These are phyloP conservation scores for Oncorhynchus tshawytscha DNA, from an alignment of 2,113 vertebrate species.

Conservation along the genomic window DNA sequence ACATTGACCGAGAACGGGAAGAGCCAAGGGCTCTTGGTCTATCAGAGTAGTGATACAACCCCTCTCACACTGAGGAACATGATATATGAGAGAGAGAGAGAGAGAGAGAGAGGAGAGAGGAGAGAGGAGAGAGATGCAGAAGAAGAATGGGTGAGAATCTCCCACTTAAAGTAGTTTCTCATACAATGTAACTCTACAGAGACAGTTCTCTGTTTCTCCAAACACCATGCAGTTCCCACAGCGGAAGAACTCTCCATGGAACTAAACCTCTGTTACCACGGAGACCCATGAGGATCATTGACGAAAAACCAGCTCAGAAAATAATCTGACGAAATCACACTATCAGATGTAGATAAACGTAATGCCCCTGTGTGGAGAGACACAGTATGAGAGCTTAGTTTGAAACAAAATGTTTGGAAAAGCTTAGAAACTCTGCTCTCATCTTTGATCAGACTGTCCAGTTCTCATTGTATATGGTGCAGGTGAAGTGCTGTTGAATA, in stretches of 20 bases:
- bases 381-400: too few relatives aligned
- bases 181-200: slow-evolving; percentile 61
- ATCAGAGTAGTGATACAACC: slow-evolving; percentile 68
- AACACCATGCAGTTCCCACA: slow-evolving; percentile 64
- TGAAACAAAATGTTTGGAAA: too few relatives aligned
- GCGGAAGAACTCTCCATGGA: slow-evolving; percentile 48
- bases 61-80: slow-evolving; percentile 68
- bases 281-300: slow-evolving; percentile 32
- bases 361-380: too few relatives aligned
- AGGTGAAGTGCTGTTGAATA: too few relatives aligned
- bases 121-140: not conserved
- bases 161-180: slow-evolving; percentile 70
- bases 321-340: not conserved
- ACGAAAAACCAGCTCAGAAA: not conserved
- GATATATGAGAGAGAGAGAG: not conserved
- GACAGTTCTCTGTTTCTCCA: slow-evolving; percentile 25
- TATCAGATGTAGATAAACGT: slow-evolving; percentile 8
- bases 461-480: too few relatives aligned
- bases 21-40: slow-evolving; percentile 69
- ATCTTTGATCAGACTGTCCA: too few relatives aligned
- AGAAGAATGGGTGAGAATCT: slow-evolving; percentile 25
- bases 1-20: slow-evolving; percentile 69
- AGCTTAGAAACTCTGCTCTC: too few relatives aligned
- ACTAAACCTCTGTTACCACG: slow-evolving; percentile 15
- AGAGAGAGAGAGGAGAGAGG: not conserved